Evolutionary conservation across 2,113 vertebrate species (phyloP).

Genomic region (Astatotilapia flaviijosephi): DNA sequence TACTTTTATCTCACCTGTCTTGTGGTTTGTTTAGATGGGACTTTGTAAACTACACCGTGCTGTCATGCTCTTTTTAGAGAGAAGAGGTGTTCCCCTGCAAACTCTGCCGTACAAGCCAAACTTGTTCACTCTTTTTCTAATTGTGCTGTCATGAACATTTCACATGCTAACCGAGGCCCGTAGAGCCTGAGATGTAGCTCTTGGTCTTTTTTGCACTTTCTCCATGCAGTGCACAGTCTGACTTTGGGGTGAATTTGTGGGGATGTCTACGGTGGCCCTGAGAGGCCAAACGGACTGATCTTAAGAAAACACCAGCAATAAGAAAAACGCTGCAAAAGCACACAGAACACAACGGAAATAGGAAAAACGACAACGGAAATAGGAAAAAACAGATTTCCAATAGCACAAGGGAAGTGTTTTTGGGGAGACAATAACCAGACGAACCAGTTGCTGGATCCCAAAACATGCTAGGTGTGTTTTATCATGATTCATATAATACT

Average conservation of each 20-base stretch:
- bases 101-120: background rate
- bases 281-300: background rate
- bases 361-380: background rate
- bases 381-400: background rate
- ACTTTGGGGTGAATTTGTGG: background rate
- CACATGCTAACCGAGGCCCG: background rate
- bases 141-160: background rate
- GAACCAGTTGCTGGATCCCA: background rate
- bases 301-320: background rate
- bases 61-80: background rate
- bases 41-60: background rate
- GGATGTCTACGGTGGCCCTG: background rate
- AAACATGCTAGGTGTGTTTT: background rate
- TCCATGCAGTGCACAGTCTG: background rate
- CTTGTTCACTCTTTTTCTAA: background rate
- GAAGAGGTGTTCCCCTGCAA: background rate
- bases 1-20: background rate
- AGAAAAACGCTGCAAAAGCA: background rate
- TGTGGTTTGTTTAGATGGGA: background rate
- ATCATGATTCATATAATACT: background rate
- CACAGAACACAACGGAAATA: background rate
- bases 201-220: background rate
- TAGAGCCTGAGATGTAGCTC: background rate
- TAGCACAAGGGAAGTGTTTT: background rate
- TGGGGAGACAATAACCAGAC: background rate